Evolutionary conservation across 2,113 vertebrate species (phyloP), one percentile per base, ranked within the genome.

Genomic region (Garra rufa): DNA sequence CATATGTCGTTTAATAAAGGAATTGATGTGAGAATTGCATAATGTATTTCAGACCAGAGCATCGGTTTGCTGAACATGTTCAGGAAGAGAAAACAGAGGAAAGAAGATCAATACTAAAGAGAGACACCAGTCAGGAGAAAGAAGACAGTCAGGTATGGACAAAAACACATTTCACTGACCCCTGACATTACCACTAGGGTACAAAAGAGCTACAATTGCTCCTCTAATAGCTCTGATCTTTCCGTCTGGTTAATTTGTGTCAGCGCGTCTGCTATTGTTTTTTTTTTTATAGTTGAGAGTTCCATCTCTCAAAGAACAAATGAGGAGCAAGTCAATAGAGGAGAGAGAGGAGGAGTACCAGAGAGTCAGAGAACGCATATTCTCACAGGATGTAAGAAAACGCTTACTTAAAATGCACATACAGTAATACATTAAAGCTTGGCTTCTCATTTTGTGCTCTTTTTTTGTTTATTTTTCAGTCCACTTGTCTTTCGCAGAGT

Each of bases 311-410:
- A 96, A 96, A 93, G 96, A 97, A 85, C 96, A 97, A 90, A 93
- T 95, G 93, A 97, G 96, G 95, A 99, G 98, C 93, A 99, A 98
- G 95, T 99, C 98, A 91, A 98, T 99, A 93, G 98, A 99, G 95
- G 97, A 99, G 93, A 92, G 98, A 87, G 98, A 99, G 94, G 97
- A 99, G 94, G 98, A 98, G 69, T 99, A 98, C 93, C 98, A 98
- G 91, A 95, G 95, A 94, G 98, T 95, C 91, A 95, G 98, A 95
- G 98, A 99, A 84, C 93, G 98, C 91, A 99, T 99, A 95, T 99
- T 98, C 95, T 96, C 97, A 92, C 96, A 98, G 96, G 97, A 99
- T 93, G 98, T 98, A 95, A 91, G 96, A 75, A 46, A 52, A 41
- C n/a, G 24, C 48, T 24, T 30, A 69, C 5, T 71, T 17, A 63